Evolutionary conservation across 2,113 vertebrate species (phyloP).

Genomic region (Microtus ochrogaster): DNA sequence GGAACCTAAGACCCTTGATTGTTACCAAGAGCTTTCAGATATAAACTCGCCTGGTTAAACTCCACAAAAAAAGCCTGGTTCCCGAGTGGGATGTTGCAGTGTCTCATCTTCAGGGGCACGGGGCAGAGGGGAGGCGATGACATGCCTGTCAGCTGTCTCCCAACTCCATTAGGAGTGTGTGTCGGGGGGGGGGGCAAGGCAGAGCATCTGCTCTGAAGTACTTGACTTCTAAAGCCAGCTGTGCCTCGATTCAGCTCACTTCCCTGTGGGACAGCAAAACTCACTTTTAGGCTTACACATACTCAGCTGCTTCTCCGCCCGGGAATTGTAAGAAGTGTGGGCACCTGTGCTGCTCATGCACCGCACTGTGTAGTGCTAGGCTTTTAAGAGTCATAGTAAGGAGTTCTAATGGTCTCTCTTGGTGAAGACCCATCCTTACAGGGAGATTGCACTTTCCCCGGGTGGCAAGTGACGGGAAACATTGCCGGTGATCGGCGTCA

Average conservation of each 20-base stretch:
- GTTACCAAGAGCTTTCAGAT: neutral
- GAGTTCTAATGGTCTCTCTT: neutral
- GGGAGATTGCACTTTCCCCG: neutral
- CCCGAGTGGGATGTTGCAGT: neutral
- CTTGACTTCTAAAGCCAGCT: neutral
- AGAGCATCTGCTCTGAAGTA: neutral
- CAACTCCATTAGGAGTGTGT: neutral
- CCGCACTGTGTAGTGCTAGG: no score
- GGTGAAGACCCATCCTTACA: neutral
- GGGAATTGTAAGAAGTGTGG: neutral
- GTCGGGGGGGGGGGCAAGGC: neutral
- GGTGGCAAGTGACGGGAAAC: neutral
- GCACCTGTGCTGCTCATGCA: neutral
- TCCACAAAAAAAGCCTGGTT: neutral
- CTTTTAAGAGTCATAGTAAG: neutral
- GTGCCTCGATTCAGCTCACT: neutral
- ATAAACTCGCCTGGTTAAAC: neutral
- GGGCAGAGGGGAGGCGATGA: neutral
- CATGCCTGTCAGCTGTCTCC: neutral
- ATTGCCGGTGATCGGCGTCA: neutral
- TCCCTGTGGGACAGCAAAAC: neutral
- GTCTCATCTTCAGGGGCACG: neutral
- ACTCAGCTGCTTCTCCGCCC: neutral
- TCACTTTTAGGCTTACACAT: neutral
- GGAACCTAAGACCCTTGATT: neutral